A percentile compares a stretch with the other conserved stretches of the same genome.
Evolutionary conservation across 92 coral and sea anemone species (phyloP).

Genomic region (Heliopora coerulea): DNA sequence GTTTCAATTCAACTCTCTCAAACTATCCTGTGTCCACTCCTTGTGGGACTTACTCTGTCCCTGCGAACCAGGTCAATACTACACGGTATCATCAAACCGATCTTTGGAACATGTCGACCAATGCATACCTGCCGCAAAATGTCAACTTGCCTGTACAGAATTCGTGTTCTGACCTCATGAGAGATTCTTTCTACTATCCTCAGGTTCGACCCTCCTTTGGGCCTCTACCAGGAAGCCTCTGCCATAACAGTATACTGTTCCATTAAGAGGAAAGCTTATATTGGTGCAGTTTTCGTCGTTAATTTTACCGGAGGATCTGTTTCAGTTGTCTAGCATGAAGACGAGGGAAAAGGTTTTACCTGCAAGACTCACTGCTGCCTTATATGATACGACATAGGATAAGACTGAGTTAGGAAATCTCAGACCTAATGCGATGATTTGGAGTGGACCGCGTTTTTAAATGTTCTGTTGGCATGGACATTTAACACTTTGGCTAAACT

Average conservation of each 20-base stretch:
- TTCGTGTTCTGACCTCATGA: constrained; percentile 29
- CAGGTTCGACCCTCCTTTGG: constrained; percentile 33
- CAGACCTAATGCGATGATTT: not conserved
- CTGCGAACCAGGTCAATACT: not conserved
- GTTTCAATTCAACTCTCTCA: not conserved
- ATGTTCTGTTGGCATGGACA: not conserved
- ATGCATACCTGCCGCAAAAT: constrained; percentile 31
- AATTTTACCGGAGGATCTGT: not conserved
- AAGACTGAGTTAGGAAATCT: not conserved
- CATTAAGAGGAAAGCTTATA: not conserved
- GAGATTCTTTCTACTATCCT: constrained; percentile 30
- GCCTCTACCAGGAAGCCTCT: constrained; percentile 14
- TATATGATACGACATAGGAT: no score
- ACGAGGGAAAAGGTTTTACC: no score
- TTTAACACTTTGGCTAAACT: no score
- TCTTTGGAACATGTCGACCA: constrained; percentile 32
- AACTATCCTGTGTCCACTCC: constrained; percentile 26
- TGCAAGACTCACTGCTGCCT: no score
- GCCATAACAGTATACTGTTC: constrained; percentile 33
- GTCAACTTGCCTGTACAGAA: constrained; percentile 18
- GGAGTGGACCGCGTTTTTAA: not conserved
- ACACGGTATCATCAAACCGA: constrained; percentile 33
- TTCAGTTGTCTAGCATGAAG: not conserved
- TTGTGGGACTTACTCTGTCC: constrained; percentile 18
- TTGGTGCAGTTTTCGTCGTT: not conserved